Evolutionary conservation across 2,888 invertebrate genomes (phyloP), one percentile per base, ranked within the genome.

Genomic region (Parnassius mnemosyne): DNA sequence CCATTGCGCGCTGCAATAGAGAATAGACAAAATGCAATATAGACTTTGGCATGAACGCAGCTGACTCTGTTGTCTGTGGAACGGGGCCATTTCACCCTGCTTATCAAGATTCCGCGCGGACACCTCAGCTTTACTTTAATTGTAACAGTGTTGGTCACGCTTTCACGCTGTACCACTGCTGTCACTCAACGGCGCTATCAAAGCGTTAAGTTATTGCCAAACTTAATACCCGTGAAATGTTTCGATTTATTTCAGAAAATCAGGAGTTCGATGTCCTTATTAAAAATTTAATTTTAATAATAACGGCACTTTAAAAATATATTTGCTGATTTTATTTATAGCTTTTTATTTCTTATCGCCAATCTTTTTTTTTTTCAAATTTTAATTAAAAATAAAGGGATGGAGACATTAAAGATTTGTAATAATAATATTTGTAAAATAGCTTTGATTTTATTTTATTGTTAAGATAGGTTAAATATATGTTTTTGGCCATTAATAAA

Each of bases 71-170:
- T 74, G 77, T 76, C 66, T 75, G 67, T 68, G 67, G 67, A 67
- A 49, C 53, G 41, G 68, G 75, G 81, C 72, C 78, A 81, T 79
- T 81, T 79, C 81, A 79, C 78, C 76, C 70, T 74, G 57, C 41
- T 57, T 79, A 84, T 84, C 83, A 75, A 76, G 81, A 82, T 80
- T 57, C 25, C 49, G 57, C 41, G 42, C 61, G 61, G 57, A 61
- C 60, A 61, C 57, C 46, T 52, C 51, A 65, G 65, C 71, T 53
- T 72, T 74, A 71, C 63, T 68, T 72, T 81, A 81, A 78, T 80
- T 80, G 78, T 79, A 71, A 53, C 46, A 52, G 66, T 62, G 66
- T 68, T 56, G 74, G 81, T 81, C 79, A 83, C 81, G 84, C 83
- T 83, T 81, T 82, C 82, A 60, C 74, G 69, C 70, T 59, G 44